These are phyloP conservation scores for Radopholus similis DNA, from an alignment of 1,140 invertebrate genomes.

Conservation along the genomic window DNA sequence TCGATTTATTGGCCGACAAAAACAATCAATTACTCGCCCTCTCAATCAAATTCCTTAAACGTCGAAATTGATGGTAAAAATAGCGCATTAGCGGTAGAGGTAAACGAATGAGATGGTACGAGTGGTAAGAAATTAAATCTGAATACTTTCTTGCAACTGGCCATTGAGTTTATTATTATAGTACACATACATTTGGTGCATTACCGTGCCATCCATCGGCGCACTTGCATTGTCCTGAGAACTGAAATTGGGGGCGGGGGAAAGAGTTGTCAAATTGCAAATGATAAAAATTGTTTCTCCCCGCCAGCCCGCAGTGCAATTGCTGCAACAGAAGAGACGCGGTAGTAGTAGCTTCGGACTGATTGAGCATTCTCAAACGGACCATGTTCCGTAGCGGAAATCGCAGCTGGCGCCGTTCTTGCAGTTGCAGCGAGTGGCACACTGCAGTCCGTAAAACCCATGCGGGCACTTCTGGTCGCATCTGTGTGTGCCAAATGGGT, in stretches of 20 bases:
- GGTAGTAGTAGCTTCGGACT: not conserved
- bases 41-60: no score
- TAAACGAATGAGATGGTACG: no score
- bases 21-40: no score
- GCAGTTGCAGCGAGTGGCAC: slow-evolving; percentile 64
- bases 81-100: no score
- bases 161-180: no score
- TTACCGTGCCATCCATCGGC: slow-evolving; percentile 77
- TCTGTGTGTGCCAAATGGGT: no score
- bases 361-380: not conserved
- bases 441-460: slow-evolving; percentile 61
- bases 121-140: no score
- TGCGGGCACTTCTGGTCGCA: slow-evolving; percentile 69
- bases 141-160: no score
- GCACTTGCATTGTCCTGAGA: slow-evolving; percentile 76
- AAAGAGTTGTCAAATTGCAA: slow-evolving; percentile 80
- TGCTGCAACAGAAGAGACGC: no score
- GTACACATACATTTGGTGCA: no score
- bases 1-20: no score
- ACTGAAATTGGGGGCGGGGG: slow-evolving; percentile 65
- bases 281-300: slow-evolving; percentile 74
- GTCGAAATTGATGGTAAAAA: no score
- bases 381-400: slow-evolving; percentile 62
- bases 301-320: slow-evolving; percentile 56
- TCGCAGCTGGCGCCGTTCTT: slow-evolving; percentile 63